These are phyloP conservation scores for Idaea aversata DNA, from an alignment of 2,888 invertebrate genomes.

Conservation along the genomic window DNA sequence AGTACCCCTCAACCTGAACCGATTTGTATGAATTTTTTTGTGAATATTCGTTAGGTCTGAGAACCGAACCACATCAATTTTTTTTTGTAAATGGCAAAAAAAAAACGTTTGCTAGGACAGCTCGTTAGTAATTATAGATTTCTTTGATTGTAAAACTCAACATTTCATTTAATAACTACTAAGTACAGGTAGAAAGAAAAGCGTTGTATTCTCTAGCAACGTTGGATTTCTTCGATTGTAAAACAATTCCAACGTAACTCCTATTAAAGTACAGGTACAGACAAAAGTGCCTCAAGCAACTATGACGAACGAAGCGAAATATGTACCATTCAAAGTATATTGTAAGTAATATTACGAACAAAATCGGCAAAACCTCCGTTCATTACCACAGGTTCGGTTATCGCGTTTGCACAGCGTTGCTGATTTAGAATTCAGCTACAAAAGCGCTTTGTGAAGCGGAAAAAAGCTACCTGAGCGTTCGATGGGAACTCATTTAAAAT, in stretches of 20 bases:
- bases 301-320: neutral
- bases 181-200: too few species aligned
- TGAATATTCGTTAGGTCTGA: too few species aligned
- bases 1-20: too few species aligned
- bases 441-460: conserved; percentile 37
- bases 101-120: too few species aligned
- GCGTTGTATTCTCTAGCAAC: too few species aligned
- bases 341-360: neutral
- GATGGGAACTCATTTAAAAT: conserved; percentile 29
- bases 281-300: neutral
- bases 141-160: too few species aligned
- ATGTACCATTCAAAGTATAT: neutral
- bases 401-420: conserved; percentile 51
- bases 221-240: too few species aligned
- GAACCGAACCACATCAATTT: too few species aligned
- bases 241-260: neutral
- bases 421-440: conserved; percentile 41
- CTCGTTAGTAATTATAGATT: too few species aligned
- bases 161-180: too few species aligned
- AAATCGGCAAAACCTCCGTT: neutral
- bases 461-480: conserved; percentile 23
- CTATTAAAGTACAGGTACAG: neutral
- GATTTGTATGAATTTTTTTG: too few species aligned
- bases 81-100: too few species aligned
- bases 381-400: conserved; percentile 28